Conservation (phyloP, 2,113 vertebrate species). For the Pelusios castaneus region DNA sequence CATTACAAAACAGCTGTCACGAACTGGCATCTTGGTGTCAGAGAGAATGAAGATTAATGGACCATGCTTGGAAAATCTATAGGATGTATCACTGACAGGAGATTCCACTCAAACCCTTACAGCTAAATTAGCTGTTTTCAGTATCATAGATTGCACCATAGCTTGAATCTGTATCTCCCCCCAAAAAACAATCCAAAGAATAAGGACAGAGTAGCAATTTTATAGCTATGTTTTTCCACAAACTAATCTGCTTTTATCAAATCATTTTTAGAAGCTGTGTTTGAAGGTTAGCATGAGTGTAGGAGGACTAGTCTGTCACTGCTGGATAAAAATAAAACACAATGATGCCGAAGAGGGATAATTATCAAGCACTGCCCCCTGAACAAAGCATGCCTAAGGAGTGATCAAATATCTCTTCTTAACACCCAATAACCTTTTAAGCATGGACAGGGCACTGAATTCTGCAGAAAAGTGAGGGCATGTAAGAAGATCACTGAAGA, state of each 20-base stretch:
- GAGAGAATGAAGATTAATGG: not conserved
- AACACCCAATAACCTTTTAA: not conserved
- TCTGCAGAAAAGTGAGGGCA: not conserved
- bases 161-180: not conserved
- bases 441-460: not conserved
- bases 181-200: not conserved
- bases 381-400: slow-evolving; percentile 9
- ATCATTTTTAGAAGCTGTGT: not conserved
- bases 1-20: not conserved
- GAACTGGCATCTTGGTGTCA: not conserved
- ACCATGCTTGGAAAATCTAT: not conserved
- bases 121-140: not conserved
- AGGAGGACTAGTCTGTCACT: slow-evolving; percentile 46
- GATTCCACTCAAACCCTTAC: not conserved
- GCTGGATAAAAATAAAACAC: slow-evolving; percentile 47
- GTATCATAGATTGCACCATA: not conserved
- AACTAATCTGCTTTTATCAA: not conserved
- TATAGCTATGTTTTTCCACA: not conserved
- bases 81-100: not conserved
- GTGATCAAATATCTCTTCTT: not conserved
- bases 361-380: not conserved
- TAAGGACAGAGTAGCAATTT: not conserved
- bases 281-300: not conserved
- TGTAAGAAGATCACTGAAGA: not conserved
- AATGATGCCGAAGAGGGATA: not conserved